Evolutionary conservation across 1,140 invertebrate genomes (phyloP), one percentile per base, ranked within the genome.

Genomic region (Dendrolimus punctatus): DNA sequence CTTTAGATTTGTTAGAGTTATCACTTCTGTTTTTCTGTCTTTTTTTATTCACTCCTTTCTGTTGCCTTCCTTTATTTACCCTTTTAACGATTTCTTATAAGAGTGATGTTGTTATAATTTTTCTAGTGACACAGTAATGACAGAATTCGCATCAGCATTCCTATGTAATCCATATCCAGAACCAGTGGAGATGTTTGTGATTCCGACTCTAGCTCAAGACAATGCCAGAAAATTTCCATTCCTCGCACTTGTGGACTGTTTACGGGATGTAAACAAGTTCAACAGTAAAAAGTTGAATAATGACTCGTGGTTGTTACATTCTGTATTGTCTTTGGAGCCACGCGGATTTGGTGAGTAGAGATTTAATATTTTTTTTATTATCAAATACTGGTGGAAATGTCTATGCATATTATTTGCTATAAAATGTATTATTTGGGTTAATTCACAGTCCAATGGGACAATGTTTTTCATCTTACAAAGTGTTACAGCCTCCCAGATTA

Each of bases 251-350:
- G 58, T 90, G 53, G 62, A 73, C 47, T 75, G 72, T 56, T 55
- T 84, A 39, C 62, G 71, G 5, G 67, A 68, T 37, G 64, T 74
- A 4, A 53, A 65, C n/a, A 73, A 76, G 43, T 76, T 72, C 55
- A 53, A 55, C 47, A 64, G 58, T 53, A 68, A 68, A 46, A 66
- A 68, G 41, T 50, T 87, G 38, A 50, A 62, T 8, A 87, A 84
- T 62, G 80, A 85, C 46, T 85, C 83, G 0, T 88, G 84, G 85
- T 64, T 88, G 40, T 56, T 88, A 46, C 85, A 87, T 81, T 91
- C 91, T 23, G 79, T 94, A 5, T 73, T 95, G 23, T 83, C 89
- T 4, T 70, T 95, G 37, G 93, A 94, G 80, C 91, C 91, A 4
- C 68, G 77, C 43, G 87, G 90, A 64, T 91, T 91, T 73, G 88